Conservation (phyloP, 1,140 invertebrate species). For the Trissolcus basalis region DNA sequence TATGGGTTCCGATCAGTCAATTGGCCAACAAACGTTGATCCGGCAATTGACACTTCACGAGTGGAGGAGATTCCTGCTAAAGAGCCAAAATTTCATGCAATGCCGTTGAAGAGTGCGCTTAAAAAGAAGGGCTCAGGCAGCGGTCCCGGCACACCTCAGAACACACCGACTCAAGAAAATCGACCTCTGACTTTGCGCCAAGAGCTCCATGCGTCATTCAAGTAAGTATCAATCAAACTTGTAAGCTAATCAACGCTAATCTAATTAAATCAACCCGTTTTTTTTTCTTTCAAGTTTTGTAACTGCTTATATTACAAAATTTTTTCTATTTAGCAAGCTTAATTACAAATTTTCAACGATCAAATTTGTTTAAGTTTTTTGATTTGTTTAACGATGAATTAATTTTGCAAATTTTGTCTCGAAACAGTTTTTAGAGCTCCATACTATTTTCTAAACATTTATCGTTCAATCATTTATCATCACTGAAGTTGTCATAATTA, state of each 20-base stretch:
- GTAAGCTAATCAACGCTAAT: slow-evolving; percentile 17
- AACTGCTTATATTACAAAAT: too few relatives aligned
- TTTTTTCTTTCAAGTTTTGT: too few relatives aligned
- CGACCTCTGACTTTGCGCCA: slow-evolving; percentile 83
- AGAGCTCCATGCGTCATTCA: slow-evolving; percentile 80
- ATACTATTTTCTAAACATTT: too few relatives aligned
- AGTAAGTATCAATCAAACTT: slow-evolving; percentile 72
- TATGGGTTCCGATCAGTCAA: slow-evolving; percentile 76
- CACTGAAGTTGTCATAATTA: too few relatives aligned
- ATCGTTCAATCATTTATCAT: too few relatives aligned
- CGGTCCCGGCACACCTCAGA: slow-evolving; percentile 79
- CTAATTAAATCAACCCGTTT: not conserved
- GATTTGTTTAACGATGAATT: too few relatives aligned
- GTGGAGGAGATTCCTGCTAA: slow-evolving; percentile 93
- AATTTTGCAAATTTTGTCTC: too few relatives aligned
- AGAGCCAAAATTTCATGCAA: slow-evolving; percentile 90
- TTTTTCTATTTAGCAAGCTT: too few relatives aligned
- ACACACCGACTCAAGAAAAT: slow-evolving; percentile 87
- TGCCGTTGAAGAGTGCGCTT: slow-evolving; percentile 93
- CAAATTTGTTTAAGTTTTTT: too few relatives aligned
- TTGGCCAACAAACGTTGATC: slow-evolving; percentile 73
- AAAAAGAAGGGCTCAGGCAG: slow-evolving; percentile 85
- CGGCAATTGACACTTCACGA: slow-evolving; percentile 84
- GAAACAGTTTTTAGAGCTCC: too few relatives aligned
- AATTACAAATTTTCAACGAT: too few relatives aligned